phyloP scores from a whole-genome alignment of 2,888 invertebrate genomes.

The Erebia epiphron region DNA sequence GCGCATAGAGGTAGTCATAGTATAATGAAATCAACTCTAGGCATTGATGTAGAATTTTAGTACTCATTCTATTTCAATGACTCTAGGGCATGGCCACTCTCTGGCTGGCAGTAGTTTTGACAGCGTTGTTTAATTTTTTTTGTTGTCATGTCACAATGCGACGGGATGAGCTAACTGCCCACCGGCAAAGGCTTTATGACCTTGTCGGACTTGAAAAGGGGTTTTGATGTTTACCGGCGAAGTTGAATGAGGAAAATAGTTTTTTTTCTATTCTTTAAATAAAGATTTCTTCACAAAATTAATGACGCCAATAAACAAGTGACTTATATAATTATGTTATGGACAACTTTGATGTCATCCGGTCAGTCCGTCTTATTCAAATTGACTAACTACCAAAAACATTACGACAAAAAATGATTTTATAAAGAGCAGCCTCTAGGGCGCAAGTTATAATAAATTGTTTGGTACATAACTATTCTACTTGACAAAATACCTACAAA shows the following conservation, averaged over 20 bases:
- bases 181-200: slow-evolving; percentile 50
- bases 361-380: neutral
- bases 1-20: too few relatives aligned
- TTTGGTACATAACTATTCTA: too few relatives aligned
- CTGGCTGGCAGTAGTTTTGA: slow-evolving; percentile 55
- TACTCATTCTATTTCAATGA: too few relatives aligned
- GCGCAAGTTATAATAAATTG: too few relatives aligned
- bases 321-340: slow-evolving; percentile 6
- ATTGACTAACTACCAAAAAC: neutral
- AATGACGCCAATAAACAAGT: slow-evolving; percentile 19
- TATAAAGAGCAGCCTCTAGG: too few relatives aligned
- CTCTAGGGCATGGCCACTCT: neutral
- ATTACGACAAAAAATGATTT: neutral
- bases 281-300: slow-evolving; percentile 1
- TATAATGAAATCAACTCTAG: neutral
- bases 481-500: too few relatives aligned
- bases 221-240: slow-evolving; percentile 45
- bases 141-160: slow-evolving; percentile 59
- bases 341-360: slow-evolving; percentile 1
- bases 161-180: slow-evolving; percentile 55
- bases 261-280: slow-evolving; percentile 25
- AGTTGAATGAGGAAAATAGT: slow-evolving; percentile 37
- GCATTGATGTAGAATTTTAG: too few relatives aligned
- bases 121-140: slow-evolving; percentile 61
- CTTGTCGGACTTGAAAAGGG: slow-evolving; percentile 46